Base-by-base conservation (phyloP, 2,113 vertebrate species). In the Limanda limanda region DNA sequence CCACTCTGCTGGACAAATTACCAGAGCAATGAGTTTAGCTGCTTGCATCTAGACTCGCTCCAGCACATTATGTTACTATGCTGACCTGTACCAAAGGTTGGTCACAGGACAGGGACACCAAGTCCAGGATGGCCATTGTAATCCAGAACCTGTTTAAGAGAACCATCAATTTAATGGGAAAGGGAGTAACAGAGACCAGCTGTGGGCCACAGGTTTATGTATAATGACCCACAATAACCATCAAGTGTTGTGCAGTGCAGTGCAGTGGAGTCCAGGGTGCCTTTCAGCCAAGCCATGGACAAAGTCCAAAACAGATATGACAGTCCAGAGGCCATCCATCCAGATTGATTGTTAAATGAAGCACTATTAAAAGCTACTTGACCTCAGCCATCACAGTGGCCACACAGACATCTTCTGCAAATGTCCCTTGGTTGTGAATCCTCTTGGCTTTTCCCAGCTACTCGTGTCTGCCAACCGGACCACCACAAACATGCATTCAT, bases 1-100 rank as follows among this genome's bases (percentile, higher is more conserved):
- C 66, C 68, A 51, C 74, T 76, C 74, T 66, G 37, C 71, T 68
- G 68, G 65, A 71, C 61, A 76, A 74, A 89, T 72, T 17, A 74
- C 45, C 71, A 76, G 70, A 74, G 64, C 79, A 83, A 70, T 68
- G 68, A 77, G 54, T 20, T 64, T 55, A 70, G 71, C 67, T 11
- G 18, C 65, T 52, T 59, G 37, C 24, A 62, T 37, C 60, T 66
- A 83, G 58, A 85, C 68, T 40, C 42, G 24, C 55, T 21, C 68
- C 35, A 58, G 74, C 55, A 71, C 60, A 61, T 78, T 64, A 69
- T 81, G 66, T 68, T 65, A 23, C 55, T 68, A 21, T n/a, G 54
- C 52, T 74, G 79, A 85, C 69, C 72, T 59, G 62, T 51, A 64
- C 21, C 48, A 71, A 60, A 76, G 68, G 68, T 71, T 11, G 27